Evolutionary conservation across 2,888 invertebrate species (phyloP).

Genomic region (Calameuta filiformis): DNA sequence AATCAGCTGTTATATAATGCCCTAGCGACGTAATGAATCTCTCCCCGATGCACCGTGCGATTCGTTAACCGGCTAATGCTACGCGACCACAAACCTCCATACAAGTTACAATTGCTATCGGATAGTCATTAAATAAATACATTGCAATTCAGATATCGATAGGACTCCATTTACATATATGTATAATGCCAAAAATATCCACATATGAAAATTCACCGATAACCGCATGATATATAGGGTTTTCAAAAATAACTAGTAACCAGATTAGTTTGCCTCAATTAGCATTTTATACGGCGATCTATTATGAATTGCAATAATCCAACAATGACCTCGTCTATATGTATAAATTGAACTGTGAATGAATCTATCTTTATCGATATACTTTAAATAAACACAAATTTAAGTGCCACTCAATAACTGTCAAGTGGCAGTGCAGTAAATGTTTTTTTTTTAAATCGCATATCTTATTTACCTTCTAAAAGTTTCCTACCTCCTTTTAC

Average conservation of each 20-base stretch:
- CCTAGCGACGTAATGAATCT: not conserved
- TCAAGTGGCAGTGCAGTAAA: not conserved
- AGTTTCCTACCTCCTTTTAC: not conserved
- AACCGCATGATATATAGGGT: no score
- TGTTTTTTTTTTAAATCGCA: not conserved
- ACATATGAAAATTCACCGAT: no score
- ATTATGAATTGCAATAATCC: not conserved
- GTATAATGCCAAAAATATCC: no score
- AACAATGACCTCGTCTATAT: not conserved
- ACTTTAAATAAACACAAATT: no score
- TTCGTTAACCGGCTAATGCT: constrained; percentile 6
- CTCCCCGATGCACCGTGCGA: not conserved
- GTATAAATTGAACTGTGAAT: not conserved
- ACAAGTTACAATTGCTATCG: not conserved
- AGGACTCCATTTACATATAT: not conserved
- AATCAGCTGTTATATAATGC: not conserved
- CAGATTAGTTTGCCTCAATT: no score
- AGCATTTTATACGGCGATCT: not conserved
- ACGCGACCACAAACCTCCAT: not conserved
- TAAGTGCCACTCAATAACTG: no score
- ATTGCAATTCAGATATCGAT: not conserved
- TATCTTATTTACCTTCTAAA: not conserved
- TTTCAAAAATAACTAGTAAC: no score
- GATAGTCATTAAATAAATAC: not conserved
- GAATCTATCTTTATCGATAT: not conserved